These are phyloP conservation scores for Montipora capricornis DNA, from an alignment of 64 coral and sea anemone genomes.

Conservation along the genomic window DNA sequence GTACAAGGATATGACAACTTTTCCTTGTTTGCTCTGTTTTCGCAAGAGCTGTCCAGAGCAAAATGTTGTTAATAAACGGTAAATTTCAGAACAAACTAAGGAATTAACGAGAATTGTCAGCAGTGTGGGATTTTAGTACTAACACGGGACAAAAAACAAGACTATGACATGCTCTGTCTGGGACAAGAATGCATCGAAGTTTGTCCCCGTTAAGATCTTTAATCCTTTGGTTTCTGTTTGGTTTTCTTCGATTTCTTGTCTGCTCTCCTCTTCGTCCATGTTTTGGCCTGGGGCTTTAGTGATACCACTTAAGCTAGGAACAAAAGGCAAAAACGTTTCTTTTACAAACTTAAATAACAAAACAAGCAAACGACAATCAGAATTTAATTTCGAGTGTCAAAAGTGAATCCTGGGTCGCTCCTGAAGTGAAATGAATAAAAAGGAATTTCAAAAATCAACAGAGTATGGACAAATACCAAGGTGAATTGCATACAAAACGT, in stretches of 20 bases:
- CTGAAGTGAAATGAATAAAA: too few species aligned
- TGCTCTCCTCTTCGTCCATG: background rate
- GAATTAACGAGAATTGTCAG: too few species aligned
- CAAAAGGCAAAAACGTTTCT: background rate
- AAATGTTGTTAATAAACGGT: too few species aligned
- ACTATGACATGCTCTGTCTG: conserved; percentile 84
- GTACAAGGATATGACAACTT: too few species aligned
- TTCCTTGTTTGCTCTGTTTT: too few species aligned
- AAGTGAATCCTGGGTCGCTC: too few species aligned
- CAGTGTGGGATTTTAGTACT: conserved; percentile 37
- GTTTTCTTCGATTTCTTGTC: conserved; percentile 36
- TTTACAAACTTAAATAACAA: background rate
- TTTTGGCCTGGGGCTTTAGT: background rate
- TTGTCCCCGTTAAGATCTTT: conserved; percentile 61
- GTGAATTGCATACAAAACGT: background rate
- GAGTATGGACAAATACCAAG: background rate
- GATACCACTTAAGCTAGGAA: background rate
- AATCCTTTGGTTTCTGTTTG: conserved; percentile 42
- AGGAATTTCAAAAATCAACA: too few species aligned
- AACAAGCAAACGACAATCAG: too few species aligned
- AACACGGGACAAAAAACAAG: conserved; percentile 98
- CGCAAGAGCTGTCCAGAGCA: too few species aligned
- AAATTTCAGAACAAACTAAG: too few species aligned
- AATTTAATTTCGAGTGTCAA: too few species aligned
- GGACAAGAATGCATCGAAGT: conserved; percentile 75